Conservation (phyloP, 2,113 vertebrate species). For the Poicephalus meyeri region DNA sequence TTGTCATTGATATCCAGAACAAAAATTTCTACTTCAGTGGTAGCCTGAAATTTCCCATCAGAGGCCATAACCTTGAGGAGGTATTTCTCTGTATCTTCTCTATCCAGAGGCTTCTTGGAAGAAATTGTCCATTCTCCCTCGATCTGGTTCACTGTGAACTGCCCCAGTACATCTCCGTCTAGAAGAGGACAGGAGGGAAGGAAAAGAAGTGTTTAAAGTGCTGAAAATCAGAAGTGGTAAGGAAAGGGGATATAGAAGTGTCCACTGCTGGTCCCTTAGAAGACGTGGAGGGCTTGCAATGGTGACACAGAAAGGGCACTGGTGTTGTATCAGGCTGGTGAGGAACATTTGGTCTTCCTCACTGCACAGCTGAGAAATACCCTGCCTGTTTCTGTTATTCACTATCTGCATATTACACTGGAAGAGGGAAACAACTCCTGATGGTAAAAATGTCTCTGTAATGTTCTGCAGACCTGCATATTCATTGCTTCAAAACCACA, state of each 20-base stretch:
- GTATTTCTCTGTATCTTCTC: constrained; percentile 86
- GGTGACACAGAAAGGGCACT: not conserved
- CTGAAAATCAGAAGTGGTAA: not conserved
- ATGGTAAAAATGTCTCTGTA: not conserved
- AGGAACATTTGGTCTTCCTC: not conserved
- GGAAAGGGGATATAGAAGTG: not conserved
- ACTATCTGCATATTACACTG: not conserved
- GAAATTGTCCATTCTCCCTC: constrained; percentile 88
- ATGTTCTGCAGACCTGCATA: not conserved
- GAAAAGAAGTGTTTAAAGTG: not conserved
- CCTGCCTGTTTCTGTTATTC: not conserved
- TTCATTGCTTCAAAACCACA: constrained; percentile 27
- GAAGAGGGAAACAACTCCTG: not conserved
- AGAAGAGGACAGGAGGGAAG: not conserved
- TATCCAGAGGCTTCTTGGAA: constrained; percentile 85
- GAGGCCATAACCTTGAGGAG: constrained; percentile 86
- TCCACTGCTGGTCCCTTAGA: not conserved
- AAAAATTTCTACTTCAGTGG: constrained; percentile 83
- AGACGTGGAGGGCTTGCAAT: not conserved
- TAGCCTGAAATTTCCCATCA: constrained; percentile 90
- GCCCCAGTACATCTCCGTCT: constrained; percentile 91
- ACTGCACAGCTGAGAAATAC: not conserved
- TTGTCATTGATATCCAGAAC: constrained; percentile 96
- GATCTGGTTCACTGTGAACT: constrained; percentile 83
- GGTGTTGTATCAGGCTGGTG: not conserved